Evolutionary conservation across 2,888 invertebrate genomes (phyloP), one percentile per base, ranked within the genome.

Genomic region (Ophion ellenae): DNA sequence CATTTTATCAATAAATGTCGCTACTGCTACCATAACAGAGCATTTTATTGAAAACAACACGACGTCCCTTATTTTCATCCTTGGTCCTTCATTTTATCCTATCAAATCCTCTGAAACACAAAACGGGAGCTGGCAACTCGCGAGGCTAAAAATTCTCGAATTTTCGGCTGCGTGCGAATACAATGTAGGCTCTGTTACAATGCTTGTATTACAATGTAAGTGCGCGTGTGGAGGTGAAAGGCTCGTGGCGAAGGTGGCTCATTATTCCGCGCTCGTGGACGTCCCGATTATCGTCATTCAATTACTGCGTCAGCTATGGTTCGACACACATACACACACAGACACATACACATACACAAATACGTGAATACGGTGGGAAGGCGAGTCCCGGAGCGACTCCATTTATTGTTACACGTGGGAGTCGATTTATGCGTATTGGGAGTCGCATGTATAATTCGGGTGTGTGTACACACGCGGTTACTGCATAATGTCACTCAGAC

Each of bases 181-280:
- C n/a, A n/a, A n/a, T n/a, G n/a, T n/a, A n/a, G n/a, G n/a, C n/a
- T n/a, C n/a, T n/a, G n/a, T n/a, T n/a, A n/a, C n/a, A n/a, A n/a
- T n/a, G n/a, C n/a, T 2, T 28, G 47, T 70, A 36, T 66, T 20
- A 45, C 40, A 40, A 36, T 53, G 53, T 17, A 17, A 5, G 17
- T 53, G 9, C 14, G 9, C 53, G 17, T 53, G 14, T 61, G 77
- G 53, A 80, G 83, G 83, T 83, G 87, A 87, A 85, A 87, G 87
- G 83, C 87, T 77, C 83, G 57, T 79, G 85, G 75, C 77, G 80
- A 83, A 81, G 84, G 86, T 80, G 82, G 67, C 86, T 83, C 85
- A 77, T 80, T 83, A 81, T 81, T 53, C 83, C 24, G 59, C 24
- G 69, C 17, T 63, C 77, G 74, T 67, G 32, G 20, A 61, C 53